Evolutionary conservation across 2,797 vertebrate species (phyloP).

Genomic region (Mus minutoides): DNA sequence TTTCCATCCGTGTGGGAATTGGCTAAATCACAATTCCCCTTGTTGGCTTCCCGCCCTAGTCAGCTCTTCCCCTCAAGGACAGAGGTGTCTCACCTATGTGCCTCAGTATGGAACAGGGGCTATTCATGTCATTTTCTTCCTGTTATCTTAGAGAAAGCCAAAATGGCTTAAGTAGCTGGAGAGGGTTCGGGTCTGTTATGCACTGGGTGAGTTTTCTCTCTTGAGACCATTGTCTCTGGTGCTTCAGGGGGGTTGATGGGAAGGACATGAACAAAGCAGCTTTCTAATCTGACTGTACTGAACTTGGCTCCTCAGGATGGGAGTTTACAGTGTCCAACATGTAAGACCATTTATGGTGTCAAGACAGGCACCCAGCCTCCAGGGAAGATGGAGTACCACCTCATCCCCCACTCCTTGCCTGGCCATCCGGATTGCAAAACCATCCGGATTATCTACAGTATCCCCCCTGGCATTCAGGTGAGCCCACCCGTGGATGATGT

Average conservation of each 20-base stretch:
- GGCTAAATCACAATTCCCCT: neutral
- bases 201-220: neutral
- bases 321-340: conserved; percentile 97
- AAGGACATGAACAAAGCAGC: neutral
- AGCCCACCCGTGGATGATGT: fast-evolving
- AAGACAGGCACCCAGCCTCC: conserved; percentile 98
- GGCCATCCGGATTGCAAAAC: conserved; percentile 97
- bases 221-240: neutral
- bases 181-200: neutral
- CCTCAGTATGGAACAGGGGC: neutral
- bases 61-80: neutral
- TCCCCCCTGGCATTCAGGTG: conserved; percentile 98
- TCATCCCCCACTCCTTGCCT: conserved; percentile 96
- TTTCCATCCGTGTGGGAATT: neutral
- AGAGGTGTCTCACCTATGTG: neutral
- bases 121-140: neutral
- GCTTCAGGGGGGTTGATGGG: neutral
- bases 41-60: neutral
- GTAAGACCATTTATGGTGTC: conserved; percentile 98
- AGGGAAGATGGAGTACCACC: conserved; percentile 98
- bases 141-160: neutral
- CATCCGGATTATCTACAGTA: conserved; percentile 98
- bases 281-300: neutral
- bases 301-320: conserved; percentile 89
- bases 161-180: neutral